A percentile compares a stretch with the other conserved stretches of the same genome.
phyloP scores from a whole-genome alignment of 2,888 invertebrate genomes.

The Torymus auratus region DNA sequence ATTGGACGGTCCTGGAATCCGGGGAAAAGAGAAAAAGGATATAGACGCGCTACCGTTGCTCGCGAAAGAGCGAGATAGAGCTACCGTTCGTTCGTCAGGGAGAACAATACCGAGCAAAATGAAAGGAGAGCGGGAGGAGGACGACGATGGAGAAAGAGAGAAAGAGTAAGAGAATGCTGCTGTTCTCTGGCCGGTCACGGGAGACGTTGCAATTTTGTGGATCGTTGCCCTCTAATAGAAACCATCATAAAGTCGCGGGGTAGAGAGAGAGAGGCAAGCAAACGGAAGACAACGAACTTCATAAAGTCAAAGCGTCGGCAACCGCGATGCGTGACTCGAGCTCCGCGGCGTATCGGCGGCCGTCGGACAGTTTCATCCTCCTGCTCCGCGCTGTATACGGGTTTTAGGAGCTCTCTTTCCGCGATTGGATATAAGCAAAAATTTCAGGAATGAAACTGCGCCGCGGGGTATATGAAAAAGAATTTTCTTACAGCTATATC shows the following conservation, averaged over 20 bases:
- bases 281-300: slow-evolving; percentile 62
- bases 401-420: not conserved
- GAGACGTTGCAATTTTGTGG: slow-evolving; percentile 71
- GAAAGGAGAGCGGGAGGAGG: slow-evolving; percentile 52
- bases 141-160: slow-evolving; percentile 40
- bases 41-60: not conserved
- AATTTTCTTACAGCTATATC: slow-evolving; percentile 16
- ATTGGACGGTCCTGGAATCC: slow-evolving; percentile 50
- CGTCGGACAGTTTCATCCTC: slow-evolving; percentile 50
- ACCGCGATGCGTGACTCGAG: slow-evolving; percentile 49
- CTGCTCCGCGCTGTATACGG: not conserved
- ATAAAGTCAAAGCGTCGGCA: slow-evolving; percentile 60
- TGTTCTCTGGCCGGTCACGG: slow-evolving; percentile 48
- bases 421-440: slow-evolving; percentile 49
- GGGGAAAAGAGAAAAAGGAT: slow-evolving; percentile 56
- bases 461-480: slow-evolving; percentile 19
- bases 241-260: slow-evolving; percentile 69
- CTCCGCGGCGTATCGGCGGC: slow-evolving; percentile 14
- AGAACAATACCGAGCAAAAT: slow-evolving; percentile 55
- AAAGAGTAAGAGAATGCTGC: slow-evolving; percentile 25
- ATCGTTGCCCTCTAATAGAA: slow-evolving; percentile 72
- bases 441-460: slow-evolving; percentile 9
- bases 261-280: slow-evolving; percentile 18
- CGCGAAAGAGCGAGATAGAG: slow-evolving; percentile 20
- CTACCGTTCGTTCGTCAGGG: slow-evolving; percentile 11